Evolutionary conservation across 2,797 vertebrate species (phyloP).

Genomic region (Neomorphus geoffroyi): DNA sequence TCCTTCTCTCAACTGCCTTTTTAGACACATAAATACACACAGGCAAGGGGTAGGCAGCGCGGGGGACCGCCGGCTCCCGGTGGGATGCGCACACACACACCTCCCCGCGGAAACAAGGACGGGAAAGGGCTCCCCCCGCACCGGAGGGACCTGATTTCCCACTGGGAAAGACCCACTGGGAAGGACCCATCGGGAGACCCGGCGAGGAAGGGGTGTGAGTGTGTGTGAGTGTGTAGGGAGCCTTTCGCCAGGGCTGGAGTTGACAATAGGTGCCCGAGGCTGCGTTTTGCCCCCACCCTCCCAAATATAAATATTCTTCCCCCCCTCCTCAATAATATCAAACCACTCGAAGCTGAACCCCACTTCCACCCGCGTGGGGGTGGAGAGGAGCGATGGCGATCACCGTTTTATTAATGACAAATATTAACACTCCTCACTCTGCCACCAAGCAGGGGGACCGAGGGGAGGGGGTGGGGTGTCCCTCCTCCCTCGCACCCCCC

Average conservation of each 20-base stretch:
- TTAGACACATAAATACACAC: conserved; percentile 22
- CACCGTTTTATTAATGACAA: neutral
- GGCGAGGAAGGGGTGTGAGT: neutral
- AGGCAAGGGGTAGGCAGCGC: neutral
- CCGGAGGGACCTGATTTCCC: neutral
- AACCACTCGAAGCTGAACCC: neutral
- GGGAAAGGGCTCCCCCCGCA: neutral
- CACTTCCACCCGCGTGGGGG: neutral
- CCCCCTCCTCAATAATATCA: neutral
- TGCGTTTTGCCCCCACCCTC: neutral
- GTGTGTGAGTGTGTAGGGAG: neutral
- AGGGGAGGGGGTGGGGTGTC: neutral
- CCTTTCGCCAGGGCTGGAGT: neutral
- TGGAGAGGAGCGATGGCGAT: neutral
- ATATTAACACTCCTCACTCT: neutral
- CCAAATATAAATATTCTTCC: too few relatives aligned
- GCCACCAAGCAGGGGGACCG: neutral
- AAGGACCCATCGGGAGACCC: too few relatives aligned
- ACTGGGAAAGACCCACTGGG: too few relatives aligned
- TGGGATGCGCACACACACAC: neutral
- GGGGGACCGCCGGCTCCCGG: neutral
- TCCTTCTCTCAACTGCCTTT: conserved; percentile 71
- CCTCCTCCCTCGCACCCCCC: too few relatives aligned
- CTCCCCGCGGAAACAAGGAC: neutral
- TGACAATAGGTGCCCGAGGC: conserved; percentile 8